These are phyloP conservation scores for Troilus luridus DNA, from an alignment of 2,888 invertebrate genomes.

Conservation along the genomic window DNA sequence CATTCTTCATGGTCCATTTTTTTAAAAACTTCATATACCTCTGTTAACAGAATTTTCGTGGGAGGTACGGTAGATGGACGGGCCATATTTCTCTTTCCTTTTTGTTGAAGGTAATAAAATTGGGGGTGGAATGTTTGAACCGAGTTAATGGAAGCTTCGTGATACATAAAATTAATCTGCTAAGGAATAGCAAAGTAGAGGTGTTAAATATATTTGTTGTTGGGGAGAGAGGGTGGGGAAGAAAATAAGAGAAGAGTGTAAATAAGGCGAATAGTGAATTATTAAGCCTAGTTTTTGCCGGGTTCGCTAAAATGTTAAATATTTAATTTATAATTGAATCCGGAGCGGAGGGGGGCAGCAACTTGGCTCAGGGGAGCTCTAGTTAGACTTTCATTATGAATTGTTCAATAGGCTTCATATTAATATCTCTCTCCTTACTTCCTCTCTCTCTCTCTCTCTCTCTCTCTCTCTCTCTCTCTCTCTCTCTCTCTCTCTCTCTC, in stretches of 20 bases:
- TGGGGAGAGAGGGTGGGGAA: background rate
- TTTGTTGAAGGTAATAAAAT: too few species aligned
- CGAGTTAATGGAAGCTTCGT: background rate
- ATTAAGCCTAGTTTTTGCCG: constrained; percentile 63
- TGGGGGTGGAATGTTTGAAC: background rate
- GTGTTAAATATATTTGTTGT: constrained; percentile 54
- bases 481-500: background rate
- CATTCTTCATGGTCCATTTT: too few species aligned
- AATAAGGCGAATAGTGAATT: constrained; percentile 62
- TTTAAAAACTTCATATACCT: too few species aligned
- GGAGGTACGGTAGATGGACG: too few species aligned
- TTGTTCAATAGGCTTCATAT: constrained; percentile 63
- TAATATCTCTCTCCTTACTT: constrained; percentile 52
- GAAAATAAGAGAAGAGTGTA: constrained; percentile 60
- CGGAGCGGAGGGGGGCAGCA: constrained; percentile 52
- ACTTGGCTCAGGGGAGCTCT: constrained; percentile 61
- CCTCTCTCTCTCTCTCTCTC: background rate
- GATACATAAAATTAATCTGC: background rate
- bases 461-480: background rate
- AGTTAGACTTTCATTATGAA: constrained; percentile 63
- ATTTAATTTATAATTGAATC: constrained; percentile 64
- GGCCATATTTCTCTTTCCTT: too few species aligned
- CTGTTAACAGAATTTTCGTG: too few species aligned
- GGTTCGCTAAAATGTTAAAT: constrained; percentile 62
- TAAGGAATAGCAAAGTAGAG: background rate